Conservation (phyloP, 2,888 invertebrate genomes). For the Leucophenga maculata region DNA sequence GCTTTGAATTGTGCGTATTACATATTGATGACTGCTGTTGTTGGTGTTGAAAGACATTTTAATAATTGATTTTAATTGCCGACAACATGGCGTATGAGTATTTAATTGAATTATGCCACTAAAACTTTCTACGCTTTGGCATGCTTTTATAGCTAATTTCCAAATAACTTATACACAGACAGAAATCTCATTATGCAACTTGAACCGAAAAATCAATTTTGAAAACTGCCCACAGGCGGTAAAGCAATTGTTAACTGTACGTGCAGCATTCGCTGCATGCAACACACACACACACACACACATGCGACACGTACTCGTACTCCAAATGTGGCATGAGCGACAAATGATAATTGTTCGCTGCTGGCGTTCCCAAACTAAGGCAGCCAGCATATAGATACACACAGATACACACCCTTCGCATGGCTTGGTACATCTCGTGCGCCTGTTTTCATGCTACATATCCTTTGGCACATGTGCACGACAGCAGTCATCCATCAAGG, state of each 20-base stretch:
- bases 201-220: constrained; percentile 6
- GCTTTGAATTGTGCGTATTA: background rate
- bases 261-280: too few relatives aligned
- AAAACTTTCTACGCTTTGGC: constrained; percentile 36
- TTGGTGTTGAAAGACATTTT: constrained; percentile 6
- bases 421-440: too few relatives aligned
- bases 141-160: constrained; percentile 11
- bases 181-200: too few relatives aligned
- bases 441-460: too few relatives aligned
- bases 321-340: background rate
- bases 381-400: background rate
- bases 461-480: background rate
- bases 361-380: constrained; percentile 14
- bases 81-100: background rate
- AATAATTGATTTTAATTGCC: constrained; percentile 15
- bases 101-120: constrained; percentile 33
- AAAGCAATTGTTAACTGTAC: constrained; percentile 2
- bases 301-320: too few relatives aligned
- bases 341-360: constrained; percentile 17
- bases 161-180: too few relatives aligned
- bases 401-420: background rate
- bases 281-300: background rate
- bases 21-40: constrained; percentile 2
- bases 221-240: background rate
- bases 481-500: constrained; percentile 20